Conservation (phyloP, 2,113 vertebrate species). For the Cathartes aura region DNA sequence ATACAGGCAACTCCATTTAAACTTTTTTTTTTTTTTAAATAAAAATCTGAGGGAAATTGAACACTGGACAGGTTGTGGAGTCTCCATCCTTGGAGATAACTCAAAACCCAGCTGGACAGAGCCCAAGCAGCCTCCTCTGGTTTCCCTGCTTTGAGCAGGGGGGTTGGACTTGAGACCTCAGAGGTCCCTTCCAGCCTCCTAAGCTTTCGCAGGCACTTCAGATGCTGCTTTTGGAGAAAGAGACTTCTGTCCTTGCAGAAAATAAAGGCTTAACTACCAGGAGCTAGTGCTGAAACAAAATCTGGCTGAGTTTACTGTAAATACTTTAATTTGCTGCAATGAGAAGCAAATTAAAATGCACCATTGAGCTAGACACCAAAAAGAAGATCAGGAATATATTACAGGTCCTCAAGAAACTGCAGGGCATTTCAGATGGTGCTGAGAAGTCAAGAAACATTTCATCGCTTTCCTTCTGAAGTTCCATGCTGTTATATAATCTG, state of each 20-base stretch:
- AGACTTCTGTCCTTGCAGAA: background rate
- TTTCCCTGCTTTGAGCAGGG: background rate
- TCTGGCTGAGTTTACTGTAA: background rate
- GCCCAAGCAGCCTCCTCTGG: background rate
- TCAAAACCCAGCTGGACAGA: background rate
- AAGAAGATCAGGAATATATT: background rate
- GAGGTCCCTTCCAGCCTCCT: background rate
- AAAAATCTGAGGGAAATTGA: background rate
- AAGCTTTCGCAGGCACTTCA: background rate
- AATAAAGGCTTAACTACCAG: background rate
- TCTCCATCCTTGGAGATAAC: background rate
- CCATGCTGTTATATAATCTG: background rate
- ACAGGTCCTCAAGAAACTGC: background rate
- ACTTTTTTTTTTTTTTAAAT: background rate
- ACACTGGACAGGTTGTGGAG: background rate
- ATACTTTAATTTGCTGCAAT: background rate
- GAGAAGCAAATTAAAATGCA: background rate
- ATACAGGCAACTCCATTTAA: background rate
- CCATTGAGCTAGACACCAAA: background rate
- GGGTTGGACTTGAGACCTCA: rapidly evolving
- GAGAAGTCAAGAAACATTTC: background rate
- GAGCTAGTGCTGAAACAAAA: too few species aligned
- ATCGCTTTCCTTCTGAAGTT: background rate
- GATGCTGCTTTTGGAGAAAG: background rate
- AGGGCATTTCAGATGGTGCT: background rate